These are phyloP conservation scores for Bolinopsis microptera DNA, from an alignment of 37 sponge, comb jelly and placozoan species.

Conservation along the genomic window DNA sequence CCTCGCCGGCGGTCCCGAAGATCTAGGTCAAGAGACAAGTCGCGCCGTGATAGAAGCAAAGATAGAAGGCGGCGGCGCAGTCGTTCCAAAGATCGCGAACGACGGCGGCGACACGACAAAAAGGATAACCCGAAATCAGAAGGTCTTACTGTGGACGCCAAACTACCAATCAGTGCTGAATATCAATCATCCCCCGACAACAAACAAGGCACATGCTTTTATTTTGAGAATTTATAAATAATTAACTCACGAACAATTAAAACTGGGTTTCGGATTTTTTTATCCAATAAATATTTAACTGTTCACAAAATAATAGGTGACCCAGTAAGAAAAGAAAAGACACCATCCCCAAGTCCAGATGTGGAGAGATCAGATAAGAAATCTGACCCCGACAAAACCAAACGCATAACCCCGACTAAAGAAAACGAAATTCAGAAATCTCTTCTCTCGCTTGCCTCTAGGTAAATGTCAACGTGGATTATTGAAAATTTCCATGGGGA, in stretches of 20 bases:
- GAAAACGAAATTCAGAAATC: conserved; percentile 15
- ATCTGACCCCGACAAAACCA: not conserved
- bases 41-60: not conserved
- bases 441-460: not conserved
- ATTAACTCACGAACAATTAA: too few species aligned
- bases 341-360: conserved; percentile 47
- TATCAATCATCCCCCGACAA: conserved; percentile 42
- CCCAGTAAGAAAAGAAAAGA: conserved; percentile 53
- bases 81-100: not conserved
- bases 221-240: too few species aligned
- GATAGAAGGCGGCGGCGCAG: conserved; percentile 22
- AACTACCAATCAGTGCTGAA: conserved; percentile 53
- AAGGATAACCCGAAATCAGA: conserved; percentile 45
- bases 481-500: too few species aligned
- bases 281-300: too few species aligned
- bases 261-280: too few species aligned
- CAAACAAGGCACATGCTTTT: too few species aligned
- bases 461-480: too few species aligned
- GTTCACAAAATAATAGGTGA: not conserved
- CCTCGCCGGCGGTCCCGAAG: conserved; percentile 18
- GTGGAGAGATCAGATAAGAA: conserved; percentile 5
- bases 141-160: conserved; percentile 46
- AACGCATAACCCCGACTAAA: conserved; percentile 6
- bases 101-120: not conserved
- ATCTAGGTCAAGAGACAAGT: conserved; percentile 1